Percentiles rank a stretch among this genome's conserved stretches.
phyloP scores from a whole-genome alignment of 2,797 vertebrate genomes.

The Sardinella longiceps region DNA sequence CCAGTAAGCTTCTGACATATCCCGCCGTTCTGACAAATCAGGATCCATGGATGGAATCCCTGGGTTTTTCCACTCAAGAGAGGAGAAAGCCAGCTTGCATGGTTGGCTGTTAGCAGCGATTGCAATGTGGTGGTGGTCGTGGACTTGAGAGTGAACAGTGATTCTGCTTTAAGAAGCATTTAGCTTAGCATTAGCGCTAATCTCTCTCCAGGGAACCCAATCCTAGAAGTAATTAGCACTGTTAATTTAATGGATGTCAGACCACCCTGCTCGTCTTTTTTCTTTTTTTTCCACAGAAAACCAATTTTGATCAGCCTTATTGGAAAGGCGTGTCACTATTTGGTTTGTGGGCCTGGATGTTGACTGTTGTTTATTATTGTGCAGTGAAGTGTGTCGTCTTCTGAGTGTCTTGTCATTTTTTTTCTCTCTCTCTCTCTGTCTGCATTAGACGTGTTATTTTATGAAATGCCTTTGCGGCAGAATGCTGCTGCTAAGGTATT shows the following conservation, averaged over 20 bases:
- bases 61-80: not conserved
- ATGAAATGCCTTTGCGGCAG: not conserved
- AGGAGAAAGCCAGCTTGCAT: not conserved
- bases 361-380: not conserved
- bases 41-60: not conserved
- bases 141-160: not conserved
- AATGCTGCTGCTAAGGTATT: not conserved
- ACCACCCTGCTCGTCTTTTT: slow-evolving; percentile 11
- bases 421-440: not conserved
- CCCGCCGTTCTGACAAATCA: not conserved
- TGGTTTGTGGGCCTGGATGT: not conserved
- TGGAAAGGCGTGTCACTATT: not conserved
- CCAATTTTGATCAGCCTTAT: not conserved
- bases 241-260: slow-evolving; percentile 13
- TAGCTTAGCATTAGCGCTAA: slow-evolving; percentile 21
- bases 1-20: slow-evolving; percentile 11
- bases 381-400: no score
- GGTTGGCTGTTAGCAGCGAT: not conserved
- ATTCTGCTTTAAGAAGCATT: slow-evolving; percentile 2
- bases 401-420: not conserved
- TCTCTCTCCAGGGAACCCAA: slow-evolving; percentile 1
- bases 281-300: not conserved
- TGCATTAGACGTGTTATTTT: not conserved
- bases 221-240: slow-evolving; percentile 10
- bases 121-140: not conserved